phyloP scores from a whole-genome alignment of 1,140 invertebrate species.

The Holotrichia oblita region DNA sequence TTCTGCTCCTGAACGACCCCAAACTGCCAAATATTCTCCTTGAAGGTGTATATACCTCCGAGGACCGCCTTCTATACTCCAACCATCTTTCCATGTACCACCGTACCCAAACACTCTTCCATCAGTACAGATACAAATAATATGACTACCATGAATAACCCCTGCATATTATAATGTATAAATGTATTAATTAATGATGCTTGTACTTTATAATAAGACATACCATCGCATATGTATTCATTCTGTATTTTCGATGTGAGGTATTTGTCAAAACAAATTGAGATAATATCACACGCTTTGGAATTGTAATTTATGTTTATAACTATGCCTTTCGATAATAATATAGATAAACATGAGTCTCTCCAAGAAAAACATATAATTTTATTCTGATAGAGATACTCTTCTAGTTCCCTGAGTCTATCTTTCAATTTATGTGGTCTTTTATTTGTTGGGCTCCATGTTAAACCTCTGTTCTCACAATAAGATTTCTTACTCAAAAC shows the following conservation, averaged over 20 bases:
- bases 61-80: conserved; percentile 57
- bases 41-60: conserved; percentile 59
- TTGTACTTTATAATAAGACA: conserved; percentile 50
- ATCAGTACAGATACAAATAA: conserved; percentile 58
- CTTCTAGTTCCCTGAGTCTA: conserved; percentile 62
- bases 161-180: conserved; percentile 43
- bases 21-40: conserved; percentile 72
- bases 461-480: conserved; percentile 67
- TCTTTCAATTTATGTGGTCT: conserved; percentile 74
- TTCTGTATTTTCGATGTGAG: conserved; percentile 75
- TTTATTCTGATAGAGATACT: conserved; percentile 67
- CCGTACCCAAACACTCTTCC: conserved; percentile 57
- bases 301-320: conserved; percentile 72
- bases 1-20: conserved; percentile 80
- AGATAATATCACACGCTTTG: conserved; percentile 72
- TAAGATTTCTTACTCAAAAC: conserved; percentile 69
- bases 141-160: conserved; percentile 60
- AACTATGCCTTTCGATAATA: conserved; percentile 75
- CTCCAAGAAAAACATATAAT: conserved; percentile 71
- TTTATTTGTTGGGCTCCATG: conserved; percentile 73
- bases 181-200: not conserved
- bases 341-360: conserved; percentile 68
- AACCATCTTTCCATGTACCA: conserved; percentile 57
- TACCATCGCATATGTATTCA: conserved; percentile 79
- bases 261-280: conserved; percentile 79